Evolutionary conservation across 2,888 invertebrate genomes (phyloP), one percentile per base, ranked within the genome.

Genomic region (Sympetrum striolatum): DNA sequence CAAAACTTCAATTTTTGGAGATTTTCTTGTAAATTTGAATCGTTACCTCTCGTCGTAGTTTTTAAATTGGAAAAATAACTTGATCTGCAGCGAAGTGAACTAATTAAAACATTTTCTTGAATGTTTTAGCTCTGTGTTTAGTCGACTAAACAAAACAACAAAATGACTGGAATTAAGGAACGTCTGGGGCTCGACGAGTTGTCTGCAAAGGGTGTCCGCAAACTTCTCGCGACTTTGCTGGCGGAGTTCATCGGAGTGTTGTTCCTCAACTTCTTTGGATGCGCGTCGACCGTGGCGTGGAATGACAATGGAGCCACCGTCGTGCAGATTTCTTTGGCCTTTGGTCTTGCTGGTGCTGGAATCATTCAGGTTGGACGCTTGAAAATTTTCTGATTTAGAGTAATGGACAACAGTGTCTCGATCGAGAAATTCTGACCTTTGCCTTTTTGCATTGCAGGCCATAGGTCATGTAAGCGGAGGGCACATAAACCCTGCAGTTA

Each of bases 401-500:
- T 53, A 4, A 53, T 18, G 18, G 5, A 1, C 14, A 1, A 3
- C 3, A 2, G 4, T 8, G 12, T 0, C 31, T 73, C 31, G 10
- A 0, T 12, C 18, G 25, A n/a, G 39, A 12, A 15, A n/a, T 44
- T 14, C 31, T 60, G 14, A 60, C 14, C 31, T 22, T n/a, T 5
- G 35, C 91, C 92, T 91, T 92, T 92, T 90, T 91, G 91, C 92
- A 90, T 95, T 94, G 0, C 94, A 98, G 97, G 95, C 96, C 90
- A 95, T 98, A 92, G 98, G 98, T 5, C 98, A 98, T 94, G 95
- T 98, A 90, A 98, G 98, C 91, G 98, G 98, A 2, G 98, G 97
- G 15, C 98, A 98, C 94, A 95, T 98, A 91, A 99, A 99, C 95
- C 98, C 98, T 0, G 98, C 98, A 0, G 98, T 99, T 79, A 98